phyloP scores from a whole-genome alignment of 2,113 vertebrate species.

The Phoxinus phoxinus region DNA sequence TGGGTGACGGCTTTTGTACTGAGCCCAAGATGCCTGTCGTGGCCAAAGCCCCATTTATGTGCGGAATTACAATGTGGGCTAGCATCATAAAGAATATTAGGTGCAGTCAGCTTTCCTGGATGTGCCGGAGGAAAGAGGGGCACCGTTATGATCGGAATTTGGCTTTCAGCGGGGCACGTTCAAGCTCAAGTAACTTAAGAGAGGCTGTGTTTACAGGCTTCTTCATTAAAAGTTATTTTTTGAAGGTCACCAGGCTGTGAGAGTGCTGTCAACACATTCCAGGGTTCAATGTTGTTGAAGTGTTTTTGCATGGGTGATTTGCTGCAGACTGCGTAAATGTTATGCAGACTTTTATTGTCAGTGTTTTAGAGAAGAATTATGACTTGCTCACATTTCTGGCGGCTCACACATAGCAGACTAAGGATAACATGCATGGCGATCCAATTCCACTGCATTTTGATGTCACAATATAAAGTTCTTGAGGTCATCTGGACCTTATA shows the following conservation, averaged over 20 bases:
- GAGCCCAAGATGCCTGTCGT: constrained; percentile 19
- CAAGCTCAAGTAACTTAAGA: constrained; percentile 43
- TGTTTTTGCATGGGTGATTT: constrained; percentile 14
- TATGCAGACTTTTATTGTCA: constrained; percentile 16
- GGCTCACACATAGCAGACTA: neutral
- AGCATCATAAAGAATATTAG: constrained; percentile 43
- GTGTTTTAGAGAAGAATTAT: neutral
- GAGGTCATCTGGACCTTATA: neutral
- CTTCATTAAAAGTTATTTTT: constrained; percentile 39
- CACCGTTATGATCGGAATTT: constrained; percentile 39
- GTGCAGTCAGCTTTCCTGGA: constrained; percentile 18
- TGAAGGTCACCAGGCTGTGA: constrained; percentile 41
- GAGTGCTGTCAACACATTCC: constrained; percentile 14
- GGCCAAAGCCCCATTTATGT: constrained; percentile 38
- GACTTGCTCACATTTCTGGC: neutral
- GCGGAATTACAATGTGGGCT: constrained; percentile 22
- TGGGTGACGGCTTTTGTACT: constrained; percentile 21
- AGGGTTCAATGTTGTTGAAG: neutral
- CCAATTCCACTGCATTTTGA: neutral
- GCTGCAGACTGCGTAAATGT: constrained; percentile 15
- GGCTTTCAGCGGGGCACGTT: constrained; percentile 2
- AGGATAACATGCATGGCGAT: neutral
- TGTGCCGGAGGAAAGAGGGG: constrained; percentile 8
- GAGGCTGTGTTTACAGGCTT: constrained; percentile 35
- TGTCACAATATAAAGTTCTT: neutral